These are phyloP conservation scores for Cotesia typhae DNA, from an alignment of 1,140 invertebrate genomes.

Conservation along the genomic window DNA sequence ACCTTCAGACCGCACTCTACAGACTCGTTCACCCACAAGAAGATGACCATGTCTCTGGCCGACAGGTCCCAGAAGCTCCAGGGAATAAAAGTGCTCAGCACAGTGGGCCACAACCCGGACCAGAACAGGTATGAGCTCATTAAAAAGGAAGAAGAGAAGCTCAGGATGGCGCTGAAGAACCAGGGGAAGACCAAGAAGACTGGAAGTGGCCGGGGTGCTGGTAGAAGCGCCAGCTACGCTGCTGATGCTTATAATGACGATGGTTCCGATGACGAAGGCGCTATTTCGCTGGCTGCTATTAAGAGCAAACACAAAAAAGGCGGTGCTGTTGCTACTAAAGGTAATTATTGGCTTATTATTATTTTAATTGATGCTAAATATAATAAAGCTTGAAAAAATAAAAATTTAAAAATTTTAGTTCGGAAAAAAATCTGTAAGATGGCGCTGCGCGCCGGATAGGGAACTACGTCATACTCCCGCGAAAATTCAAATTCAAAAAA, in stretches of 20 bases:
- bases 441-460: no score
- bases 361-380: not conserved
- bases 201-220: conserved; percentile 69
- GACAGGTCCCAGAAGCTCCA: conserved; percentile 96
- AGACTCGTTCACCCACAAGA: conserved; percentile 97
- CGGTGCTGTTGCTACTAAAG: conserved; percentile 58
- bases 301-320: conserved; percentile 92
- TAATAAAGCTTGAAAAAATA: not conserved
- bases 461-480: no score
- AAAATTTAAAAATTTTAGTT: not conserved
- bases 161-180: conserved; percentile 84
- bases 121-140: conserved; percentile 89
- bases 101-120: conserved; percentile 94
- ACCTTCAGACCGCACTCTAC: conserved; percentile 98
- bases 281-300: conserved; percentile 91
- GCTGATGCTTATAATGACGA: conserved; percentile 73
- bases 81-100: conserved; percentile 95
- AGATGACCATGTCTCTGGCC: conserved; percentile 97
- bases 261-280: conserved; percentile 89
- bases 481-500: no score
- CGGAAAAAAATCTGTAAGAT: not conserved
- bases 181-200: conserved; percentile 74
- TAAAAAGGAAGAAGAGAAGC: conserved; percentile 95
- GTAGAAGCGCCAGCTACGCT: conserved; percentile 68
- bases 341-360: conserved; percentile 54